phyloP scores from a whole-genome alignment of 2,113 vertebrate species.

The Proteles cristata region DNA sequence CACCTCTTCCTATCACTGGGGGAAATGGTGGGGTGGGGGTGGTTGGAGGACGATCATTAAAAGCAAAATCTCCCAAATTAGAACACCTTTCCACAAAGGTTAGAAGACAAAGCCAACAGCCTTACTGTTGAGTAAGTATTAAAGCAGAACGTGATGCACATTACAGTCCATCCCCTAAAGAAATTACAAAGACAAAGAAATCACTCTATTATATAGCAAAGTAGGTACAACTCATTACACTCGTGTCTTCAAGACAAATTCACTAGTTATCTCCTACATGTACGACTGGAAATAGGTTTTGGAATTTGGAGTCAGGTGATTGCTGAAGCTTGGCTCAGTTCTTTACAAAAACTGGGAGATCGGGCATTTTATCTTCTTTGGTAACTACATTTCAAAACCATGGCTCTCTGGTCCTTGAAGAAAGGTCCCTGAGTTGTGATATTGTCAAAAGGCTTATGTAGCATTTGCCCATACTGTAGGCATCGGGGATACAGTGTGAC shows the following conservation, averaged over 20 bases:
- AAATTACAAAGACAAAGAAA: not conserved
- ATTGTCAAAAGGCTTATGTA: not conserved
- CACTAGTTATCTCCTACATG: not conserved
- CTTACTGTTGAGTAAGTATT: not conserved
- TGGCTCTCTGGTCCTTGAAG: not conserved
- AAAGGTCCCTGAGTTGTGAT: not conserved
- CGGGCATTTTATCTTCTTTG: not conserved
- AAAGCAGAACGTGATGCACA: not conserved
- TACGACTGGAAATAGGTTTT: not conserved
- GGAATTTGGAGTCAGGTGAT: not conserved
- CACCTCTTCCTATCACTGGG: not conserved
- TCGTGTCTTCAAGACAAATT: not conserved
- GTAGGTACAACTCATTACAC: not conserved
- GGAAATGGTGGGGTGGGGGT: not conserved
- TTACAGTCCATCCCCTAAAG: not conserved
- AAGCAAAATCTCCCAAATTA: not conserved
- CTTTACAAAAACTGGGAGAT: not conserved
- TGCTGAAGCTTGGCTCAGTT: not conserved
- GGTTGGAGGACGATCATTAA: not conserved
- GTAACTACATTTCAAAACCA: not conserved
- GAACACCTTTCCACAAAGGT: not conserved
- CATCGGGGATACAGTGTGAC: not conserved
- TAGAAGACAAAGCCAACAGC: not conserved
- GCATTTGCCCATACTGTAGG: not conserved
- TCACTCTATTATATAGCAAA: not conserved